Base-by-base conservation (phyloP, 2,113 vertebrate genomes). In the Xenus cinereus region DNA sequence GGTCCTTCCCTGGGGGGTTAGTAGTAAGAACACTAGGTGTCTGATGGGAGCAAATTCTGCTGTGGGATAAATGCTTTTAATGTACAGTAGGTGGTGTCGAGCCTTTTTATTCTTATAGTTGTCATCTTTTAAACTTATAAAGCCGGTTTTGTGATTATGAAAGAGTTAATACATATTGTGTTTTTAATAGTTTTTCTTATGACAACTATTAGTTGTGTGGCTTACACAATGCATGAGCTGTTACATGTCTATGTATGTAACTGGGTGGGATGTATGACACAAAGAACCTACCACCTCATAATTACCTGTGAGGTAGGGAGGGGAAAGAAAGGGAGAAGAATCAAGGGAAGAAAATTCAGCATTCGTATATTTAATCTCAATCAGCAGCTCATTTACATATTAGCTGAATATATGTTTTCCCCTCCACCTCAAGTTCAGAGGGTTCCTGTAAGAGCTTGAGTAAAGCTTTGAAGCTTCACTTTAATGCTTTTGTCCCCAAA, bases 171-270 rank as follows among this genome's bases (percentile, higher is more conserved):
- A 14, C 1, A 18, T 43, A 4, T 6, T 39, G 7, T 41, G 9
- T 4, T 90, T 56, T 54, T 30, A 50, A 46, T 32, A 41, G 9
- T 41, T 74, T 76, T 48, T 74, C 30, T 71, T 43, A 21, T 33
- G 32, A 28, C 7, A 28, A 9, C 5, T 43, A 1, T 53, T 80
- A 18, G 4, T 60, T 77, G 18, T 22, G 19, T 60, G 39, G 45
- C 21, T 77, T 80, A 11, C 2, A 35, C 37, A 32, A 48, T 43
- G 30, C 2, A 2, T 21, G 28, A 66, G 27, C 30, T 62, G 37
- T 50, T 57, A 10, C 0, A 0, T n/a, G 22, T 22, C 0, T 33
- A 14, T 21, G 10, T 59, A 7, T 26, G 27, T 22, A 62, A 35
- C 7, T 9, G 48, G 15, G 22, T 18, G 41, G n/a, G 7, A 9